phyloP scores from a whole-genome alignment of 2,113 vertebrate genomes.

The Nycticorax nycticorax region DNA sequence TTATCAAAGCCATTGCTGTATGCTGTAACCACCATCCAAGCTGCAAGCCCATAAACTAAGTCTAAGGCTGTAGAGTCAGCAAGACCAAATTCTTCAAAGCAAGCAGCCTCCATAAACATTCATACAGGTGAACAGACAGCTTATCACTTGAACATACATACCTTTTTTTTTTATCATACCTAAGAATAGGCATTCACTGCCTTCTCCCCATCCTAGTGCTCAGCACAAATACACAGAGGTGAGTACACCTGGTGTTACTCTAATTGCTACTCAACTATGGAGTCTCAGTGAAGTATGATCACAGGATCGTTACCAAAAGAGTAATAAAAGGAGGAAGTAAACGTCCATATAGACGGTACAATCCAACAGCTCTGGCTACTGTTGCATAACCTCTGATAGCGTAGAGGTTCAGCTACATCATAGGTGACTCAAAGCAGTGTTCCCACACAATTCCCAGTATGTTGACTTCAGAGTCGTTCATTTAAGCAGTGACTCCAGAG shows the following conservation, averaged over 20 bases:
- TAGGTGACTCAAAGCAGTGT: background rate
- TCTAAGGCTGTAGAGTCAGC: background rate
- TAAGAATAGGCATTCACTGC: background rate
- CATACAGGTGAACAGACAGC: background rate
- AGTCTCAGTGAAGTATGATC: background rate
- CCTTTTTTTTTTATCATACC: background rate
- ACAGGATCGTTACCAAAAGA: background rate
- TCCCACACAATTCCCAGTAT: background rate
- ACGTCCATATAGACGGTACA: background rate
- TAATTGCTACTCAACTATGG: background rate
- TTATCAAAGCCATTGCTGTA: background rate
- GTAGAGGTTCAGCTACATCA: background rate
- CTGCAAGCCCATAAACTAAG: background rate
- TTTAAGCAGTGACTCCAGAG: background rate
- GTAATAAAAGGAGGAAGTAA: background rate
- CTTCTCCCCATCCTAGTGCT: background rate
- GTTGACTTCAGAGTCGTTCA: background rate
- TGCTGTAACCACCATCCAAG: too few relatives aligned
- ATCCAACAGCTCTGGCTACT: background rate
- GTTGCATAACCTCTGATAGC: background rate
- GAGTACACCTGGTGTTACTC: background rate
- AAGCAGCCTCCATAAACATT: background rate
- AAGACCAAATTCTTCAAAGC: background rate
- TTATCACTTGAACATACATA: background rate
- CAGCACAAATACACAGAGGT: background rate